Percentiles rank a stretch among this genome's conserved stretches.
Evolutionary conservation across 2,888 invertebrate genomes (phyloP).

Genomic region (Altica lythri): DNA sequence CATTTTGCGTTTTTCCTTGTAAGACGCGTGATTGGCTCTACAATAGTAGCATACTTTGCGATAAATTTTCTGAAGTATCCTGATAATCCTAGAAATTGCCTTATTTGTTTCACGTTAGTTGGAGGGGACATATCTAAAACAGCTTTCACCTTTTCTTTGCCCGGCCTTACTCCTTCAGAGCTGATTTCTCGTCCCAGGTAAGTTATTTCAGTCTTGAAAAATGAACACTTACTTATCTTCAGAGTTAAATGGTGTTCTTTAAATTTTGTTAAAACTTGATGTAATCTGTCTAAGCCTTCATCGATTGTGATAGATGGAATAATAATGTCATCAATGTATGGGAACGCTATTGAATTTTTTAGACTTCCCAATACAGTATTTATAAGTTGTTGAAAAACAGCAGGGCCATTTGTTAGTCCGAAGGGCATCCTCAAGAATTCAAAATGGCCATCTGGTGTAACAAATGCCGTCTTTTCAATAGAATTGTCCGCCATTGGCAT

Average conservation of each 20-base stretch:
- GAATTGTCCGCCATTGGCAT: too few species aligned
- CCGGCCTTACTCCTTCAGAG: constrained; percentile 34
- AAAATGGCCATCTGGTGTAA: too few species aligned
- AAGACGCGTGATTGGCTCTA: constrained; percentile 27
- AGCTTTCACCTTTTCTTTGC: constrained; percentile 30
- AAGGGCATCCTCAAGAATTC: too few species aligned
- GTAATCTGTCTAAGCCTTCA: constrained; percentile 28
- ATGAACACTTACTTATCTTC: constrained; percentile 34
- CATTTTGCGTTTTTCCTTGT: constrained; percentile 27
- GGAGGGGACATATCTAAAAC: constrained; percentile 30
- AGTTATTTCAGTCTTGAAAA: constrained; percentile 30
- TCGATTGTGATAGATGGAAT: constrained; percentile 28
- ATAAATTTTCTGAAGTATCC: constrained; percentile 36
- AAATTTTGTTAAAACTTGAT: constrained; percentile 23
- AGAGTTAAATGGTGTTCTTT: constrained; percentile 32
- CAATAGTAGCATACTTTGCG: constrained; percentile 29
- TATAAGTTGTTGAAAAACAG: constrained; percentile 44
- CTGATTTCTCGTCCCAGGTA: constrained; percentile 38
- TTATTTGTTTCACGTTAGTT: constrained; percentile 30
- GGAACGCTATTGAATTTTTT: constrained; percentile 21
- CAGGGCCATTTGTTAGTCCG: too few species aligned
- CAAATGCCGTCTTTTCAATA: too few species aligned
- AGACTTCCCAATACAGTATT: constrained; percentile 36
- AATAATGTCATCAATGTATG: constrained; percentile 36
- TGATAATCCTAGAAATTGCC: constrained; percentile 36